Evolutionary conservation across 2,797 vertebrate species (phyloP), one percentile per base, ranked within the genome.

Genomic region (Enteromius thamalakanensis): DNA sequence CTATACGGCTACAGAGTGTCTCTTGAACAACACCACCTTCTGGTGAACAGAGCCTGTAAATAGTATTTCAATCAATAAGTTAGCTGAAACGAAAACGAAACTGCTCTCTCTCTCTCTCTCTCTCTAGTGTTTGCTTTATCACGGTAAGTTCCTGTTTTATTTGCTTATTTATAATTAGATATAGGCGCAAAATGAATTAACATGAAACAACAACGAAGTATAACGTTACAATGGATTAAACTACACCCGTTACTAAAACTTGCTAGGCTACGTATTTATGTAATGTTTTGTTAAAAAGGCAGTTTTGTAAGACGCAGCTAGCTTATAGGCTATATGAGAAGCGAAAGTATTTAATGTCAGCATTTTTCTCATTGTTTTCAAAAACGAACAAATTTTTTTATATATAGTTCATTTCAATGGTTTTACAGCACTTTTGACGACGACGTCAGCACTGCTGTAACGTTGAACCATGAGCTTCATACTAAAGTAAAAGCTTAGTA

Each of bases 11-110:
- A n/a, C 23, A 15, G 14, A 69, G 23, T 17, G 8, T n/a, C 15
- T 49, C 8, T 58, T 23, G 69, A 21, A 21, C 45, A 72, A 32
- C 70, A 49, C 26, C 45, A 32, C 70, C 70, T 45, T 9, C 55
- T 58, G 55, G n/a, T 58, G 55, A 58, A 7, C 6, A 58, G n/a
- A 58, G 55, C 9, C 32, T 32, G 69, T 32, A 21, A 26, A 42
- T 29, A 29, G 23, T 23, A 4, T 37, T 40, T 29, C 32, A 37
- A 6, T 3, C 19, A 67, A 29, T 26, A 14, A 47, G 11, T 42
- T 42, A 45, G 42, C 75, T 49, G 42, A 85, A 85, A 80, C 71
- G 79, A 85, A 85, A 85, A 74, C 55, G 84, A 85, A 85, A 85
- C 55, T 8, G 11, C 32, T 3, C 4, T 37, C 34, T 37, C 40